These are phyloP conservation scores for Cantharis rufa DNA, from an alignment of 2,888 invertebrate species.

Conservation along the genomic window DNA sequence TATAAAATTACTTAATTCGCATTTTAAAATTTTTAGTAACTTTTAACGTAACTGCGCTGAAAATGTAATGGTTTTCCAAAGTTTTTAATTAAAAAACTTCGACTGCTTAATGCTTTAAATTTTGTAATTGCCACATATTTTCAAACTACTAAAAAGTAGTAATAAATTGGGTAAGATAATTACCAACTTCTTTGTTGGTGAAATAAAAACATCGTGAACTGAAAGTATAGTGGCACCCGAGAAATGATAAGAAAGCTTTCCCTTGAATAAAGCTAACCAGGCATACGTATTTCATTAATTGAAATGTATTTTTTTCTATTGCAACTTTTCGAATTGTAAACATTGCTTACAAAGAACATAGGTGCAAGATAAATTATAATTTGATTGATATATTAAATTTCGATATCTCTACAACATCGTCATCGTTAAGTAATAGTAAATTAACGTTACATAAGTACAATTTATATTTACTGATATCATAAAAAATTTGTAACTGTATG, in stretches of 20 bases:
- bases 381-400: background rate
- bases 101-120: background rate
- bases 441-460: background rate
- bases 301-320: background rate
- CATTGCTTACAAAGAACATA: background rate
- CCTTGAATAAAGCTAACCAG: background rate
- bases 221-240: background rate
- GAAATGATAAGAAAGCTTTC: background rate
- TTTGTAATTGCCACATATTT: background rate
- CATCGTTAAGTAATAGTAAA: background rate
- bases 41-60: background rate
- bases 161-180: background rate
- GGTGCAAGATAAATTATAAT: background rate
- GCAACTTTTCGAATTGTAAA: background rate
- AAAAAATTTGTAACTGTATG: background rate
- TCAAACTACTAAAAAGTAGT: background rate
- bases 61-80: background rate
- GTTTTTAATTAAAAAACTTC: background rate
- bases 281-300: background rate
- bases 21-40: background rate
- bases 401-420: background rate
- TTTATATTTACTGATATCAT: background rate
- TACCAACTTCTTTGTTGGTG: background rate
- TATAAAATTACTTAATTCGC: background rate
- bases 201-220: background rate